Evolutionary conservation across 2,888 invertebrate genomes (phyloP).

Genomic region (Lochmaea crataegi): DNA sequence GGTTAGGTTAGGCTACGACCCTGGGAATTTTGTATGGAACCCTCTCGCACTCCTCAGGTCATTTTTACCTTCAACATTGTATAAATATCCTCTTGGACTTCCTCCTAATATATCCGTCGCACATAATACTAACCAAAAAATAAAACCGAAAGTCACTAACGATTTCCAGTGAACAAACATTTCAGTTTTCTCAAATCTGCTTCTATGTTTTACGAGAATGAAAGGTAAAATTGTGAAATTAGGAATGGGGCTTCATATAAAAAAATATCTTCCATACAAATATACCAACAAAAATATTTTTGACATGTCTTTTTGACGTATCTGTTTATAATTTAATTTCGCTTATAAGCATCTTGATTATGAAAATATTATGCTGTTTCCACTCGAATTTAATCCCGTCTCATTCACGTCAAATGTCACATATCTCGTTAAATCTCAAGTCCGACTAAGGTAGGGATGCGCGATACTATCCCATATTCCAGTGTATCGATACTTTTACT

Average conservation of each 20-base stretch:
- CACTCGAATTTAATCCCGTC: too few species aligned
- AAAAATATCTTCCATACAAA: slow-evolving; percentile 15
- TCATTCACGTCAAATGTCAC: too few species aligned
- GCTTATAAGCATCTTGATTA: background rate
- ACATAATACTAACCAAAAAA: slow-evolving; percentile 56
- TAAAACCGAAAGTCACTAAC: slow-evolving; percentile 54
- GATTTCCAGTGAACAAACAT: slow-evolving; percentile 57
- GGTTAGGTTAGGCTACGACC: too few species aligned
- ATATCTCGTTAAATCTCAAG: too few species aligned
- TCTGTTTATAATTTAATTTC: background rate
- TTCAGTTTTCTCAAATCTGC: slow-evolving; percentile 26
- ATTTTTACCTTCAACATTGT: slow-evolving; percentile 28
- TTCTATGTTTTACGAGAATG: slow-evolving; percentile 13
- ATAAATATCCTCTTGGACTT: slow-evolving; percentile 31
- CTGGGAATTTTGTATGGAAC: too few species aligned
- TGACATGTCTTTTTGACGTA: slow-evolving; percentile 16
- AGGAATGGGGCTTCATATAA: background rate
- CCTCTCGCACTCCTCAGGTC: too few species aligned
- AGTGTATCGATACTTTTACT: too few species aligned
- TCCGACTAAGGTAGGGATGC: too few species aligned
- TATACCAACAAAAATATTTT: slow-evolving; percentile 9
- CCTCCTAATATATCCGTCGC: slow-evolving; percentile 52
- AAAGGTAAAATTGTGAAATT: background rate
- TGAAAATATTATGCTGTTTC: background rate
- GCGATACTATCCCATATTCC: too few species aligned